Percentiles rank a stretch among this genome's conserved stretches.
Conservation (phyloP, 2,113 vertebrate species). For the Trichechus manatus region DNA sequence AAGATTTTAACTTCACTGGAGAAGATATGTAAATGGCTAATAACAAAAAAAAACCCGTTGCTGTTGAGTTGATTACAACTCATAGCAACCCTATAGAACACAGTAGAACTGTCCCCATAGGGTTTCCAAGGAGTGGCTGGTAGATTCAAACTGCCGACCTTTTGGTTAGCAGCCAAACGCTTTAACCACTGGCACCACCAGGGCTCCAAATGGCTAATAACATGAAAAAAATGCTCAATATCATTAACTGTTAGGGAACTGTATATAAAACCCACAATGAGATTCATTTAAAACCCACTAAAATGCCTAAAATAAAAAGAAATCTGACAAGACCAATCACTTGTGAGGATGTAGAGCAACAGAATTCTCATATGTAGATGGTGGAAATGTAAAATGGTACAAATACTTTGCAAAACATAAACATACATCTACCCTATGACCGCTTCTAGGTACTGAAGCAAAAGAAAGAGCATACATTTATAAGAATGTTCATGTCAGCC, state of each 20-base stretch:
- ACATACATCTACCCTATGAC: neutral
- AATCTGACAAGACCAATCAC: neutral
- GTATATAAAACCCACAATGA: neutral
- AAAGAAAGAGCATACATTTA: neutral
- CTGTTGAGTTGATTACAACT: no score
- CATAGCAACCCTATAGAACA: no score
- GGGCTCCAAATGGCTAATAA: no score
- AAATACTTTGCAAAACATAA: neutral
- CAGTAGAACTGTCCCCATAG: no score
- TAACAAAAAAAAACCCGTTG: no score
- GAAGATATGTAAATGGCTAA: no score
- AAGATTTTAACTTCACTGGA: neutral
- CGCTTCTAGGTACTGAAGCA: neutral
- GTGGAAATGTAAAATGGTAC: neutral
- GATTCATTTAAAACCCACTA: neutral
- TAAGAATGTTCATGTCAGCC: neutral
- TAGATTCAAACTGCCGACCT: no score
- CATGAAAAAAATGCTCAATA: neutral
- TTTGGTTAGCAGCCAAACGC: no score
- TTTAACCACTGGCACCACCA: no score
- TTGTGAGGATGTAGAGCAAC: neutral
- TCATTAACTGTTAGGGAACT: neutral
- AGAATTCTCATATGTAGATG: no score
- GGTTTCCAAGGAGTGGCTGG: no score
- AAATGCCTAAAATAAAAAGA: neutral